Base-by-base conservation (phyloP, 2,113 vertebrate species). In the Aphyosemion australe region DNA sequence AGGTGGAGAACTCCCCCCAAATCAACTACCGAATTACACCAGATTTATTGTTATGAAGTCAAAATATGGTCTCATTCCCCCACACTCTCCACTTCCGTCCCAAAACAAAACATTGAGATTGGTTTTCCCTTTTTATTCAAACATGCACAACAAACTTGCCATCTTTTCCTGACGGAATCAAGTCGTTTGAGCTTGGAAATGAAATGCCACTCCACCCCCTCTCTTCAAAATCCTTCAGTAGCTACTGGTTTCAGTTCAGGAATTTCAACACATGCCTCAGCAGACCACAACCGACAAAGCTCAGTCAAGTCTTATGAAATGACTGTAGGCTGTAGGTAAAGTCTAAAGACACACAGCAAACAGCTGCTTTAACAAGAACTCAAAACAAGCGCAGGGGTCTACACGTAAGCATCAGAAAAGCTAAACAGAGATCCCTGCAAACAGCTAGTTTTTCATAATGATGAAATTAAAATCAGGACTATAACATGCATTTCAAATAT, bases 191-290 rank as follows among this genome's bases (percentile, higher is more conserved):
- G n/a, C 26, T 79, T 72, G 37, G 73, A 69, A 50, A 66, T 56
- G 51, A 61, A 78, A 32, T 55, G 19, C 1, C 59, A 20, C 48
- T 11, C 34, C 49, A 1, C 34, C 41, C 51, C 26, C 4, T 47
- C 45, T 65, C 49, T 18, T 10, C 20, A 55, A 72, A 80, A 81
- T 51, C 65, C 43, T 67, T 26, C 62, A 57, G 65, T 68, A 78
- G 78, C 72, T 78, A 72, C 72, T 88, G 80, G 83, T 85, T 82
- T 84, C 80, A 80, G 72, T 74, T 80, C 62, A 90, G 87, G 91
- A 91, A 92, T 90, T 90, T 83, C 82, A 65, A 81, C 86, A 79
- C 89, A 81, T 87, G 91, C 79, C 84, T 69, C 68, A 81, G 84
- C 87, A 91, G 77, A 80, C 83, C 90, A 74, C 79, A 86, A 64